A percentile compares a stretch with the other conserved stretches of the same genome.
These are phyloP conservation scores for Phrynocephalus forsythii DNA, from an alignment of 2,797 vertebrate species.

Conservation along the genomic window DNA sequence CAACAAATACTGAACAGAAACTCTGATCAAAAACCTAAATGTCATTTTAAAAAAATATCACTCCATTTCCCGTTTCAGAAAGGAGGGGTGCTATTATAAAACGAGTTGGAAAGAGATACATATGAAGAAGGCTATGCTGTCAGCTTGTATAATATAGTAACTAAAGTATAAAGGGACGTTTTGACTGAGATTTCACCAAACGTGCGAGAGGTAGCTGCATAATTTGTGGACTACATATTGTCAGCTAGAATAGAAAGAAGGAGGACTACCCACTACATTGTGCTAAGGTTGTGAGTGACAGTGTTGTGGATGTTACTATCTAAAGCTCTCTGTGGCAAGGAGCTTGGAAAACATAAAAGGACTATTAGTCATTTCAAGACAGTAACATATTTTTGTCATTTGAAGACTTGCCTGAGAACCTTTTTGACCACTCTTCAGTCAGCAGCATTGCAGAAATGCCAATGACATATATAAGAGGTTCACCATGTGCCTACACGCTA, in stretches of 20 bases:
- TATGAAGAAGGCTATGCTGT: neutral
- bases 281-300: neutral
- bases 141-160: neutral
- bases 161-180: neutral
- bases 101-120: neutral
- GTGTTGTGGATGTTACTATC: neutral
- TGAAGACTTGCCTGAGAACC: neutral
- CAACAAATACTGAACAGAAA: too few relatives aligned
- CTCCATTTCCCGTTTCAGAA: too few relatives aligned
- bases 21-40: too few relatives aligned
- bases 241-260: neutral
- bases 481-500: neutral
- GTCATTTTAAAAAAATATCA: too few relatives aligned
- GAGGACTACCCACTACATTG: too few relatives aligned
- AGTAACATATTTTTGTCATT: neutral
- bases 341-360: neutral
- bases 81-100: too few relatives aligned
- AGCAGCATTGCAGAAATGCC: neutral
- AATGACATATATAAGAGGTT: neutral
- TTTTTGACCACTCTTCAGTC: neutral
- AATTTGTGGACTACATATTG: too few relatives aligned
- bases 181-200: neutral
- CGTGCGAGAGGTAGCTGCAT: too few relatives aligned
- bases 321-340: neutral
- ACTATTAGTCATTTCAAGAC: neutral